Evolutionary conservation across 2,888 invertebrate species (phyloP).

Genomic region (Ligdia adustata): DNA sequence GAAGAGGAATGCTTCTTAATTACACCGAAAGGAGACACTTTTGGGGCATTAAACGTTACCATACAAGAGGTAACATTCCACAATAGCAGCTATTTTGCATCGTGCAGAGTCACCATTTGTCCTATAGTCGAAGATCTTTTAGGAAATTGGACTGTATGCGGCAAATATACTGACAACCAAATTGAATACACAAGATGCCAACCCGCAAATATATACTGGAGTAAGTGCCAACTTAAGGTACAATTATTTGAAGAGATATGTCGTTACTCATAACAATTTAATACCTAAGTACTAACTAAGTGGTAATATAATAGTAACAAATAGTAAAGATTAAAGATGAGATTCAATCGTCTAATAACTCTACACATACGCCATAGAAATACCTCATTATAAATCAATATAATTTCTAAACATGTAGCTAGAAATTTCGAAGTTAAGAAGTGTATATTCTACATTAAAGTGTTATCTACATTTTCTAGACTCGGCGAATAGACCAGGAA

Average conservation of each 20-base stretch:
- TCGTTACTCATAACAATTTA: too few relatives aligned
- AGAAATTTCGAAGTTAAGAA: too few relatives aligned
- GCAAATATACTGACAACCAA: slow-evolving; percentile 28
- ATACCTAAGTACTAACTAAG: too few relatives aligned
- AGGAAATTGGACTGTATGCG: slow-evolving; percentile 44
- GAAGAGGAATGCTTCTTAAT: slow-evolving; percentile 39
- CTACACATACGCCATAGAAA: too few relatives aligned
- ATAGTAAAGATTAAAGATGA: slow-evolving; percentile 1
- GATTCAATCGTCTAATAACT: too few relatives aligned
- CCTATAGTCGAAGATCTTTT: slow-evolving; percentile 39
- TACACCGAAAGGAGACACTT: slow-evolving; percentile 22
- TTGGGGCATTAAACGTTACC: slow-evolving; percentile 10
- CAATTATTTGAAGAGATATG: not conserved
- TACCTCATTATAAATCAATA: too few relatives aligned
- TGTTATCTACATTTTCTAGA: slow-evolving; percentile 35
- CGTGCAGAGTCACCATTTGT: slow-evolving; percentile 45
- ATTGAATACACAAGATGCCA: slow-evolving; percentile 39
- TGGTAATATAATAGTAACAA: too few relatives aligned
- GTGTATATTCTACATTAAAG: not conserved
- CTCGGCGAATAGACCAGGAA: slow-evolving; percentile 25
- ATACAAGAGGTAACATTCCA: slow-evolving; percentile 34
- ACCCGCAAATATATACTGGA: slow-evolving; percentile 38
- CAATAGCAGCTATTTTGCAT: slow-evolving; percentile 38
- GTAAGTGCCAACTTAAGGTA: slow-evolving; percentile 37
- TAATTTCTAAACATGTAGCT: too few relatives aligned